Evolutionary conservation across 2,113 vertebrate species (phyloP).

Genomic region (Peucedramus taeniatus): DNA sequence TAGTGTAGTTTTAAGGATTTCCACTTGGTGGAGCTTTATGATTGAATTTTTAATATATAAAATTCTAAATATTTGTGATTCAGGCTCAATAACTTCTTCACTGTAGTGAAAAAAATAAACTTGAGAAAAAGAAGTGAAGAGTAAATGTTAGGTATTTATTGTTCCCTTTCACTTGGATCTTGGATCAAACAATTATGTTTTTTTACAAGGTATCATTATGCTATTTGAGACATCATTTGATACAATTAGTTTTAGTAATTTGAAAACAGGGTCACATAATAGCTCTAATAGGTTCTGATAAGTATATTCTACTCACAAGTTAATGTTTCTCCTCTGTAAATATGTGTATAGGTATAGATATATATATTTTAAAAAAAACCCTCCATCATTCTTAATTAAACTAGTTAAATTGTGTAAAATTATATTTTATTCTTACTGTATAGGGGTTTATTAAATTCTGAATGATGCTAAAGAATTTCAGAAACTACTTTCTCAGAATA

Average conservation of each 20-base stretch:
- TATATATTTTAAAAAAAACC: fast-evolving
- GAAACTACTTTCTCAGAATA: neutral
- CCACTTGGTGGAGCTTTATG: slow-evolving; percentile 83
- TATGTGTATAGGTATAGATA: neutral
- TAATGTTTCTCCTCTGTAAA: neutral
- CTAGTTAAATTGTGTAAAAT: neutral
- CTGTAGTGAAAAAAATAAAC: neutral
- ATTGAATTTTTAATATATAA: slow-evolving; percentile 70
- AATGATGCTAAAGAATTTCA: neutral
- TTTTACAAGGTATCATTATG: neutral
- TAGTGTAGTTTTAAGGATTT: slow-evolving; percentile 65
- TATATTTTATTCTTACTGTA: neutral
- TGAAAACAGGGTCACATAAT: neutral
- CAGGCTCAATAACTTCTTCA: neutral
- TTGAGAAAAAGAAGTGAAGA: slow-evolving; percentile 27
- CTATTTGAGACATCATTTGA: neutral
- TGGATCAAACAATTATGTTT: neutral
- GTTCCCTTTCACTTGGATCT: neutral
- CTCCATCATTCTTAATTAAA: neutral
- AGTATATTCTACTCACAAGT: neutral
- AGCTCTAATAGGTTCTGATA: neutral
- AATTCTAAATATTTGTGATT: neutral
- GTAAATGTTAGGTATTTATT: neutral
- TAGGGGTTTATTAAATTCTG: neutral
- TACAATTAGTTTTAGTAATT: neutral